A percentile compares a stretch with the other conserved stretches of the same genome.
Evolutionary conservation across 2,113 vertebrate species (phyloP).

Genomic region (Burhinus oedicnemus): DNA sequence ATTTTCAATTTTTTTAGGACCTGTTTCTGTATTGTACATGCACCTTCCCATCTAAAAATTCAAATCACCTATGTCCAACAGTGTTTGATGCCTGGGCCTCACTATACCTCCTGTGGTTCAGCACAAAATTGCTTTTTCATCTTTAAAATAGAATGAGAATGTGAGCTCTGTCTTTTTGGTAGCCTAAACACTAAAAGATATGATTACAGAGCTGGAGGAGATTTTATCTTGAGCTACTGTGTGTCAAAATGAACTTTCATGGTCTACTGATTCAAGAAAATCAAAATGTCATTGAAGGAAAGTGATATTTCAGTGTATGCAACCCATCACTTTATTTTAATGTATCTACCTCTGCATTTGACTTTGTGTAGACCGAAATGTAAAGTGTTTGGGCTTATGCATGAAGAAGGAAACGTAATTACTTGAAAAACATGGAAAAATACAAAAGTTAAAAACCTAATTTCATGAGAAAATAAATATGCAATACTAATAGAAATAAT

Average conservation of each 20-base stretch:
- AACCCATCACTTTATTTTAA: slow-evolving; percentile 32
- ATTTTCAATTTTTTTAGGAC: neutral
- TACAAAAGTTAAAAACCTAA: neutral
- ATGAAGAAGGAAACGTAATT: neutral
- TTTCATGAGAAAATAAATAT: neutral
- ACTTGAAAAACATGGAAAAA: neutral
- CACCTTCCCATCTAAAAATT: slow-evolving; percentile 17
- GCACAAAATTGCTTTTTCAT: slow-evolving; percentile 54
- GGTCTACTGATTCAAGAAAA: slow-evolving; percentile 45
- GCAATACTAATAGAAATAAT: neutral
- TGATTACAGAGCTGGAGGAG: slow-evolving; percentile 36
- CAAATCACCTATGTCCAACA: slow-evolving; percentile 2
- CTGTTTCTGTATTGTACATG: neutral
- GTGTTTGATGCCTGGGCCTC: neutral
- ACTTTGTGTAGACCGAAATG: neutral
- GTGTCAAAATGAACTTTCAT: slow-evolving; percentile 56
- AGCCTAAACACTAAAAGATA: slow-evolving; percentile 31
- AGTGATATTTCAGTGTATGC: neutral
- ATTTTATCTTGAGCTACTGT: slow-evolving; percentile 47
- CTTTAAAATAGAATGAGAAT: slow-evolving; percentile 45
- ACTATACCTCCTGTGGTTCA: slow-evolving; percentile 26
- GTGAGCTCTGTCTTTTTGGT: slow-evolving; percentile 25
- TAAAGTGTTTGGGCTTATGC: neutral
- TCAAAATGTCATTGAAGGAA: slow-evolving; percentile 50
- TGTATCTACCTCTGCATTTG: neutral